Base-by-base conservation (phyloP, 2,797 vertebrate genomes). In the Syndactyla subalaris region DNA sequence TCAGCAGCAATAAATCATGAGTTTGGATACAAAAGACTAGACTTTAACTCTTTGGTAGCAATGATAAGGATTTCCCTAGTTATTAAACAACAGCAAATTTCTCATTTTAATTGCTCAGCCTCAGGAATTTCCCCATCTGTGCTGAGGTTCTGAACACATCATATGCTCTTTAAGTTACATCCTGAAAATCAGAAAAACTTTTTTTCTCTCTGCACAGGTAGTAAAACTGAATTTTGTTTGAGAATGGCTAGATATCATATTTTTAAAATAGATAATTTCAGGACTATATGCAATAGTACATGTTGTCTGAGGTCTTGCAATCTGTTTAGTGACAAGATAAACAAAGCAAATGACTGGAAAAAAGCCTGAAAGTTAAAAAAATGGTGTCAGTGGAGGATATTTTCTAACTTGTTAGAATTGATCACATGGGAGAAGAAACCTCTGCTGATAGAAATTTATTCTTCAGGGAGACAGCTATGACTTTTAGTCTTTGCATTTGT, bases 1-100 rank as follows among this genome's bases (percentile, higher is more conserved):
- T 93, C 89, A 95, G 89, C 52, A 89, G 75, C 20, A 91, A 80
- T 95, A 96, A 96, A 96, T 95, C 88, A 92, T 24, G 2, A 10
- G 61, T 80, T 84, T 93, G 70, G 87, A 96, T 82, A 93, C 48
- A 73, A 84, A 95, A 67, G 54, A 72, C 84, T 88, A 96, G 75
- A 82, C 49, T 80, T 97, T 92, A 96, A 96, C 80, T 89, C 93
- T 90, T 94, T 51, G 63, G 49, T 83, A 81, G 38, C 80, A 95
- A 59, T 15, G 73, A 94, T 92, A 93, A 94, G 65, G 66, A 90
- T 92, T 94, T 96, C 83, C 85, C 36, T 43, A 73, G 66, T 48
- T 72, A 83, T 52, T 94, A 74, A 90, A 82, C 27, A 91, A 76
- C 34, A 80, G 38, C 21, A 85, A 59, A 55, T 89, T 86, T 92